Evolutionary conservation across 2,888 invertebrate species (phyloP).

Genomic region (Brassicogethes aeneus): DNA sequence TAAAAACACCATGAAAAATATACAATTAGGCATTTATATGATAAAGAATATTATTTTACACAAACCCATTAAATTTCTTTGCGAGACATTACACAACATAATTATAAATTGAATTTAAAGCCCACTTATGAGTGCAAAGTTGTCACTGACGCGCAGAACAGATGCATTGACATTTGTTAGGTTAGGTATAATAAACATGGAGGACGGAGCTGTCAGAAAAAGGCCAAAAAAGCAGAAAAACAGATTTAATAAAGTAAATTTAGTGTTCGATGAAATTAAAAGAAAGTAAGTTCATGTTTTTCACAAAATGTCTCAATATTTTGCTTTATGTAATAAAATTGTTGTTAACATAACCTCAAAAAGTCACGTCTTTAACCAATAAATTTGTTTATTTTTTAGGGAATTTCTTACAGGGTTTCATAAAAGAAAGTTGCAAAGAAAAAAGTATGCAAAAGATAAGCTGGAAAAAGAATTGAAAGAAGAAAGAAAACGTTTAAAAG

Average conservation of each 20-base stretch:
- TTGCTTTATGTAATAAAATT: background rate
- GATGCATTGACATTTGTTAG: background rate
- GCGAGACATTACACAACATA: too few species aligned
- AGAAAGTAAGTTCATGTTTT: slow-evolving; percentile 52
- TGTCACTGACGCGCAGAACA: too few species aligned
- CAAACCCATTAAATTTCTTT: too few species aligned
- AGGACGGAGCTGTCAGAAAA: slow-evolving; percentile 12
- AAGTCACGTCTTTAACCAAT: slow-evolving; percentile 6
- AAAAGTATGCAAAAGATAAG: slow-evolving; percentile 65
- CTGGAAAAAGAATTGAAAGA: slow-evolving; percentile 62
- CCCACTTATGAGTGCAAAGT: too few species aligned
- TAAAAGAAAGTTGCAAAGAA: slow-evolving; percentile 68
- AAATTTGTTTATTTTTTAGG: slow-evolving; percentile 42
- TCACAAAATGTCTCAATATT: background rate
- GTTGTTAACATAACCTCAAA: slow-evolving; percentile 7
- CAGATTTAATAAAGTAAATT: slow-evolving; percentile 41
- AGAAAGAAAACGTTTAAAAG: slow-evolving; percentile 65
- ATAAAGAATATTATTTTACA: too few species aligned
- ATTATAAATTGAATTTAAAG: too few species aligned
- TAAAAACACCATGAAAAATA: background rate
- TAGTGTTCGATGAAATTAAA: slow-evolving; percentile 53
- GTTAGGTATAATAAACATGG: slow-evolving; percentile 10
- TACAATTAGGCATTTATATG: background rate
- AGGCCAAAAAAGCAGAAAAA: slow-evolving; percentile 37
- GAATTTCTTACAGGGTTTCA: slow-evolving; percentile 75